These are phyloP conservation scores for Acanthisitta chloris DNA, from an alignment of 2,113 vertebrate species.

Conservation along the genomic window DNA sequence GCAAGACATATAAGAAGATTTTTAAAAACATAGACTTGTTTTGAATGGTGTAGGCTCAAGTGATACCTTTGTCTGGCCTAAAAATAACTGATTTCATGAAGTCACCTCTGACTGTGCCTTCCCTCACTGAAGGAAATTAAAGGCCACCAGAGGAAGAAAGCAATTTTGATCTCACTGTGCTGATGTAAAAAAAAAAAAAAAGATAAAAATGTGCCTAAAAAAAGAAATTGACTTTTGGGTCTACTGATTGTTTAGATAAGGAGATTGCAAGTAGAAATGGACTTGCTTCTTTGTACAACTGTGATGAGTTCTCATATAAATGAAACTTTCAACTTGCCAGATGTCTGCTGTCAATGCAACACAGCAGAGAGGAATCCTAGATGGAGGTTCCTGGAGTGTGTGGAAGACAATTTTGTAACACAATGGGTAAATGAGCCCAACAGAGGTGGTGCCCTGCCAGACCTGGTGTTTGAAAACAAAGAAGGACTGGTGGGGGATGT, in stretches of 20 bases:
- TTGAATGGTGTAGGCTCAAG: not conserved
- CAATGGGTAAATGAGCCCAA: too few species aligned
- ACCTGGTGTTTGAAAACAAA: too few species aligned
- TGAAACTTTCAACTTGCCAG: too few species aligned
- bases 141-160: not conserved
- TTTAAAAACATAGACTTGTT: not conserved
- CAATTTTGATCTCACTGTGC: not conserved
- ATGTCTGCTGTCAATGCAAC: too few species aligned
- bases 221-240: not conserved
- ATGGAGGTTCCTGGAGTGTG: too few species aligned
- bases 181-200: too few species aligned
- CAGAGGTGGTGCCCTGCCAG: too few species aligned
- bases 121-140: not conserved
- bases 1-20: not conserved
- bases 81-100: not conserved
- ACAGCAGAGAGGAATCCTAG: too few species aligned
- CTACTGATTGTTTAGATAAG: not conserved
- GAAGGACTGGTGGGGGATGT: too few species aligned
- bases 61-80: not conserved
- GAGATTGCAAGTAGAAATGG: not conserved
- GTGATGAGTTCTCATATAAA: not conserved
- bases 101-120: not conserved
- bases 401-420: too few species aligned
- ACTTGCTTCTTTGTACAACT: not conserved
- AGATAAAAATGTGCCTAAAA: fast-evolving